Evolutionary conservation across 1,140 invertebrate genomes (phyloP), one percentile per base, ranked within the genome.

Genomic region (Neodiprion fabricii): DNA sequence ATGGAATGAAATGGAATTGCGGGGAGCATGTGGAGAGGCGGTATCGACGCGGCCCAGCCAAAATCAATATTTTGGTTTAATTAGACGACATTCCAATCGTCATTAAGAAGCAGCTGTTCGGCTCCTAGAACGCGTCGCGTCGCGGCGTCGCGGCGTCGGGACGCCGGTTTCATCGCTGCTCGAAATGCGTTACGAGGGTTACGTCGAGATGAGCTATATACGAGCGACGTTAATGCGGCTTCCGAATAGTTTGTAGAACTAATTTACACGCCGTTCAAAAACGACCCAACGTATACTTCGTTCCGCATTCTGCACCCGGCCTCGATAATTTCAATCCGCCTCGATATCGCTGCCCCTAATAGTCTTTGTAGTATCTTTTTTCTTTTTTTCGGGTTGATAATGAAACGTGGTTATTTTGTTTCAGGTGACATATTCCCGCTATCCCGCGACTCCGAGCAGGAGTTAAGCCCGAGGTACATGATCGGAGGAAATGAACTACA

Each of bases 401-500:
- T 21, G 1, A n/a, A 66, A 17, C 72, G 72, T 48, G 11, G 71
- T 74, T 78, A 11, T 28, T 71, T 79, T 79, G 72, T 85, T 85
- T 5, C 80, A 87, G 85, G 81, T 79, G 76, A 67, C 67, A 73
- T 74, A 77, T 80, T 70, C 72, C 71, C 75, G 76, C 75, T 77
- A 74, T 48, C 76, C 80, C 78, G 80, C 50, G 76, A 82, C 86
- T 88, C 85, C 86, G 81, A 75, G 78, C 78, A 84, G 85, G 85
- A 88, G 85, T 85, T 76, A 82, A 80, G 73, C 80, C 76, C 80
- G 84, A 83, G 78, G 84, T 88, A 86, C 85, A 87, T 86, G 86
- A 87, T 82, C 84, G 82, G 81, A 80, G 86, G 87, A 87, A 82
- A 88, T 88, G 86, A 88, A 85, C 84, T 88, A 88, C 86, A 85